Base-by-base conservation (phyloP, 1,140 invertebrate species). In the Cyclargus thomasi region DNA sequence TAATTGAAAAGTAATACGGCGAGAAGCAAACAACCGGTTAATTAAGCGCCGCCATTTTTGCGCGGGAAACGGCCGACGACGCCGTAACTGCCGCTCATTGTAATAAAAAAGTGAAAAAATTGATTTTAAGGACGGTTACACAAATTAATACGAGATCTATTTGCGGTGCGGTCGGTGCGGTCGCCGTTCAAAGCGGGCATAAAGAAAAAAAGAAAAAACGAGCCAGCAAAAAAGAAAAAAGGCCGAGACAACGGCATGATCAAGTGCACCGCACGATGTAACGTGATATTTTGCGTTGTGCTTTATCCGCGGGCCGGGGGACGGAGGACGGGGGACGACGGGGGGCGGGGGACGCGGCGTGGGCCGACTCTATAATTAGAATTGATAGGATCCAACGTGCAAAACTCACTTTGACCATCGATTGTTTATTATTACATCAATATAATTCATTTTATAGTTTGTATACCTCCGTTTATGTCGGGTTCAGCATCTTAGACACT, bases 261-360 rank as follows among this genome's bases (percentile, higher is more conserved):
- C 85, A 88, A 88, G 83, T 82, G 80, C 76, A 80, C 79, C 79
- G 80, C 75, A 73, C 75, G 82, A 80, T 86, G 84, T 88, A 88
- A 88, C 76, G 67, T 76, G 84, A 88, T 86, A 86, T 81, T 81
- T 77, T 80, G 78, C 77, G 73, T 74, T 76, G 79, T 81, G 79
- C 79, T 78, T 83, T 82, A 85, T 83, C 74, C 67, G 74, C 74
- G 74, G 74, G 75, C 69, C 68, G 65, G 5, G 29, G 29, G 29
- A n/a, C 29, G 29, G 29, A 5, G 29, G 4, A 4, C 29, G 4
- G 29, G 29, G 5, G n/a, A n/a, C n/a, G n/a, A 4, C 29, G 2
- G 29, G 29, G 29, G 29, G 73, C 67, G 74, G 73, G 74, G 74
- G 75, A 68, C 68, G 65, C 65, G 59, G 68, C 66, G 69, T 63